phyloP scores from a whole-genome alignment of 2,113 vertebrate species.

The Fulica atra region DNA sequence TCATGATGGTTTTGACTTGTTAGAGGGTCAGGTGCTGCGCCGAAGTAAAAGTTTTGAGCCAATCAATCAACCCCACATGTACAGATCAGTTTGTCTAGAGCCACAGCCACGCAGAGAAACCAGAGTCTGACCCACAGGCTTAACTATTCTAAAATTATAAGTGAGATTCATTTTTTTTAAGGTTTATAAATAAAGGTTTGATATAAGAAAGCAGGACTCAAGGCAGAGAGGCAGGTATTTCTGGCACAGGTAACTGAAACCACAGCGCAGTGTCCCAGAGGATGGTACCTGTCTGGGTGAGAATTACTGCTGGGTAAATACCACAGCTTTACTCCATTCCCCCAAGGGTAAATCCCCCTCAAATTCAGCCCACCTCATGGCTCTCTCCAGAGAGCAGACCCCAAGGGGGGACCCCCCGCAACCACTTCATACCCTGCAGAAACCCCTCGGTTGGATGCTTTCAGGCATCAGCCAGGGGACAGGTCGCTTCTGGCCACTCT shows the following conservation, averaged over 20 bases:
- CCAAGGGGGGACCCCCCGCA: neutral
- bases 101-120: neutral
- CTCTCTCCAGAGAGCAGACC: neutral
- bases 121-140: neutral
- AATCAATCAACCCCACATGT: neutral
- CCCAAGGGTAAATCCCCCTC: neutral
- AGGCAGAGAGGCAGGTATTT: neutral
- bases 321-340: neutral
- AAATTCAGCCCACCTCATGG: neutral
- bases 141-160: neutral
- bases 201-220: neutral
- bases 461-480: neutral
- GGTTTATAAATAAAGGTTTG: neutral
- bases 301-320: neutral
- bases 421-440: neutral
- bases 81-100: neutral
- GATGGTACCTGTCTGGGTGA: neutral
- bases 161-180: too few species aligned
- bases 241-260: neutral
- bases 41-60: neutral
- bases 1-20: slow-evolving; percentile 6
- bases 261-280: neutral
- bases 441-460: neutral
- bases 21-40: neutral
- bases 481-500: neutral